These are phyloP conservation scores for Geotrypetes seraphini DNA, from an alignment of 2,797 vertebrate species.

Conservation along the genomic window DNA sequence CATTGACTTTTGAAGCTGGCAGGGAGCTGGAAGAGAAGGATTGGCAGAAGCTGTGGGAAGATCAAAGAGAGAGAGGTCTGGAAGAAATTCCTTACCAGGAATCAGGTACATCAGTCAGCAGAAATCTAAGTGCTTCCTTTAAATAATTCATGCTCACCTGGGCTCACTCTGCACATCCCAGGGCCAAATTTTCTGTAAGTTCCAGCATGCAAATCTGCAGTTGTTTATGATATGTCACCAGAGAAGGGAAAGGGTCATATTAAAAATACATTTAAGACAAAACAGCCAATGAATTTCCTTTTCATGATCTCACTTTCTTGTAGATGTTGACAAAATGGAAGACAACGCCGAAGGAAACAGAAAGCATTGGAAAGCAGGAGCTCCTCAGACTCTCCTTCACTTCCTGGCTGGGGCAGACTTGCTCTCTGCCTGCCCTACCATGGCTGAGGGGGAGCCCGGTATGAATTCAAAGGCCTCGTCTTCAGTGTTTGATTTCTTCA, in stretches of 20 bases:
- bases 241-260: not conserved
- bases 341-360: constrained; percentile 19
- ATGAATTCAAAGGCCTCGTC: constrained; percentile 1
- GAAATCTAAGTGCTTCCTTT: too few species aligned
- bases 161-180: too few species aligned
- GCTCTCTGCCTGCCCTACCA: constrained; percentile 23
- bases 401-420: constrained; percentile 48
- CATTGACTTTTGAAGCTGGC: constrained; percentile 49
- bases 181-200: not conserved
- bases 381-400: constrained; percentile 52
- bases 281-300: not conserved
- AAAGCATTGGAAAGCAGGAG: constrained; percentile 45
- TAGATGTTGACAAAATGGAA: constrained; percentile 1
- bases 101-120: constrained; percentile 43
- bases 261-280: not conserved
- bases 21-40: constrained; percentile 42
- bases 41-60: constrained; percentile 14
- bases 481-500: too few species aligned
- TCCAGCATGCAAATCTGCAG: not conserved
- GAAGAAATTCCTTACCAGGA: constrained; percentile 9
- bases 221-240: not conserved
- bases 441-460: constrained; percentile 30
- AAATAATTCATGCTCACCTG: too few species aligned
- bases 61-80: constrained; percentile 13
- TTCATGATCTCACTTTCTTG: not conserved